Evolutionary conservation across 2,113 vertebrate species (phyloP).

Genomic region (Actenoides hombroni): DNA sequence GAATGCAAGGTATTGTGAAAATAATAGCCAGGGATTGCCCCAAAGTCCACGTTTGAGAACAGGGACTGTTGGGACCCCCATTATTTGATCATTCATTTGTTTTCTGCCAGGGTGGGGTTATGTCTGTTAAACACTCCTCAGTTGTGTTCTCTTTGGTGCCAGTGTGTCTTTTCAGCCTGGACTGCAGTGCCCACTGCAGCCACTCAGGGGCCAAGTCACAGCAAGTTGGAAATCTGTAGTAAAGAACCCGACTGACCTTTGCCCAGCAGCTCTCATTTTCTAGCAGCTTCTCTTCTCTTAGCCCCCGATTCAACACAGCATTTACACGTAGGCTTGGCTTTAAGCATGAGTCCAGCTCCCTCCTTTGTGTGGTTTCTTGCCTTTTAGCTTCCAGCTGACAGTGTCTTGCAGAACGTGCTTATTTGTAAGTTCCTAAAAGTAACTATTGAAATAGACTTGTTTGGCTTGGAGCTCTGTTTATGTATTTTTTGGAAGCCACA

Average conservation of each 20-base stretch:
- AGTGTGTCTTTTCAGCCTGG: neutral
- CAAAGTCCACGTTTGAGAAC: neutral
- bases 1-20: conserved; percentile 76
- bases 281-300: neutral
- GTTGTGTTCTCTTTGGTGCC: neutral
- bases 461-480: neutral
- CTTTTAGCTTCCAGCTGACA: neutral
- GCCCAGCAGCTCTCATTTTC: rapidly evolving
- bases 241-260: neutral
- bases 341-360: rapidly evolving
- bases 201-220: neutral
- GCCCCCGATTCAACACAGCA: neutral
- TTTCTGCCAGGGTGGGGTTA: neutral
- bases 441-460: neutral
- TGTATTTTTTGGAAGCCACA: neutral
- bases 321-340: neutral
- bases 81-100: neutral
- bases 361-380: neutral
- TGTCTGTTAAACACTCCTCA: neutral
- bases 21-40: conserved; percentile 36
- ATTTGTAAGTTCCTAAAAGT: neutral
- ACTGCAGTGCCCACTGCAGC: neutral
- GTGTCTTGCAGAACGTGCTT: neutral
- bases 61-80: neutral
- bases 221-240: neutral